phyloP scores from a whole-genome alignment of 2,888 invertebrate species.

The Yponomeuta cagnagella region DNA sequence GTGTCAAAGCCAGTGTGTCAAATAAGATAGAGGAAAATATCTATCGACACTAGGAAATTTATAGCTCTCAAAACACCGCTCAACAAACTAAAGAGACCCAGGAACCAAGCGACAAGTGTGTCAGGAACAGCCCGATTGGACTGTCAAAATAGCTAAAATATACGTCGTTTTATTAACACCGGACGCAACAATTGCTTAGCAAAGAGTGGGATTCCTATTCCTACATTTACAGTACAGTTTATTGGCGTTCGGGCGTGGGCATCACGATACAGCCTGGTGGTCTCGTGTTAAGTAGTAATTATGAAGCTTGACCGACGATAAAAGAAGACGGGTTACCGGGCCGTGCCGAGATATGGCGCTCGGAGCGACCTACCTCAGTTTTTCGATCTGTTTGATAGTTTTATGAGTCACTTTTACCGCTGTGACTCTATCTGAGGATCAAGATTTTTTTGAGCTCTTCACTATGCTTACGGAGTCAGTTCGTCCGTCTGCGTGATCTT shows the following conservation, averaged over 20 bases:
- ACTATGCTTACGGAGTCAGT: too few relatives aligned
- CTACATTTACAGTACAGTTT: slow-evolving; percentile 41
- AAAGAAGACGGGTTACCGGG: neutral
- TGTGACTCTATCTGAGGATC: too few relatives aligned
- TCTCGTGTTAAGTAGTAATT: slow-evolving; percentile 30
- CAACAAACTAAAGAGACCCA: neutral
- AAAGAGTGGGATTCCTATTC: slow-evolving; percentile 68
- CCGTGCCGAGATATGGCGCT: too few relatives aligned
- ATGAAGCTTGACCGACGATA: slow-evolving; percentile 1
- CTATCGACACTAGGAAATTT: too few relatives aligned
- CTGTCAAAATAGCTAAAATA: slow-evolving; percentile 75
- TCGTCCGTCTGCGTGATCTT: too few relatives aligned
- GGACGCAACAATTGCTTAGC: slow-evolving; percentile 62
- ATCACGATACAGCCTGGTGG: slow-evolving; percentile 39
- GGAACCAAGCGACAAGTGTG: neutral
- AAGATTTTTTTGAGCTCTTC: too few relatives aligned
- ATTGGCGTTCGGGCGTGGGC: slow-evolving; percentile 61
- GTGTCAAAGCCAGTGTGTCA: too few relatives aligned
- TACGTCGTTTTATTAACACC: slow-evolving; percentile 70
- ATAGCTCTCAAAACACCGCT: too few relatives aligned
- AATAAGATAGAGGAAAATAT: too few relatives aligned
- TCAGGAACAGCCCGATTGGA: slow-evolving; percentile 27
- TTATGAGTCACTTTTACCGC: neutral
- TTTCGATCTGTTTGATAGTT: neutral
- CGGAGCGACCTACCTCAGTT: neutral